A percentile compares a stretch with the other conserved stretches of the same genome.
phyloP scores from a whole-genome alignment of 2,888 invertebrate species.

The Thalpophila matura region DNA sequence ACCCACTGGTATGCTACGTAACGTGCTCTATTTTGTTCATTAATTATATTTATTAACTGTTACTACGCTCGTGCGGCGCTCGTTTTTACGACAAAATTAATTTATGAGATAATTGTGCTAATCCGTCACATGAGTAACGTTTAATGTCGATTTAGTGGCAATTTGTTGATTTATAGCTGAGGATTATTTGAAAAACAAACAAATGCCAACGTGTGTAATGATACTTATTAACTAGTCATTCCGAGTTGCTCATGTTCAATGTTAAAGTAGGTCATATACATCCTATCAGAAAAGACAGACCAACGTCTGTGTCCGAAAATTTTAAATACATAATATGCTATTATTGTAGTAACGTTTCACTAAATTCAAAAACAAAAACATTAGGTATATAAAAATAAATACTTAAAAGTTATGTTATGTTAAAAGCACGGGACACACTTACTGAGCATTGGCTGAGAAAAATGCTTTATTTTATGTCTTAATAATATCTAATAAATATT shows the following conservation, averaged over 20 bases:
- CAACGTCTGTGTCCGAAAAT: too few relatives aligned
- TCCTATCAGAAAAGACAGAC: too few relatives aligned
- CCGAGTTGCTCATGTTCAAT: not conserved
- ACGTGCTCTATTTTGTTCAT: conserved; percentile 59
- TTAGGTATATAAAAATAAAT: too few relatives aligned
- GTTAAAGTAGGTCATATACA: too few relatives aligned
- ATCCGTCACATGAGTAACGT: conserved; percentile 37
- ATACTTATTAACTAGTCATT: not conserved
- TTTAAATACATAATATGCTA: too few relatives aligned
- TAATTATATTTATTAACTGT: conserved; percentile 44
- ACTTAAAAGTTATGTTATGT: conserved; percentile 17
- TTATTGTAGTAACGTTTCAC: too few relatives aligned
- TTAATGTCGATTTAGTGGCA: conserved; percentile 34
- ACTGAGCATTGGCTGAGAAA: conserved; percentile 6
- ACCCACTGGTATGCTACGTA: conserved; percentile 60
- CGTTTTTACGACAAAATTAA: conserved; percentile 49
- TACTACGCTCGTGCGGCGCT: not conserved
- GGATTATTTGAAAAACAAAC: conserved; percentile 8
- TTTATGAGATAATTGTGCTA: conserved; percentile 50
- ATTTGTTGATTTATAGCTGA: conserved; percentile 39
- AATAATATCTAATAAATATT: conserved; percentile 4
- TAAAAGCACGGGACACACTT: conserved; percentile 19
- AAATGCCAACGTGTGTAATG: conserved; percentile 15
- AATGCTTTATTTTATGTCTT: conserved; percentile 27
- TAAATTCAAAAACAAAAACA: not conserved